Evolutionary conservation across 2,797 vertebrate genomes (phyloP), one percentile per base, ranked within the genome.

Genomic region (Etheostoma perlongum): DNA sequence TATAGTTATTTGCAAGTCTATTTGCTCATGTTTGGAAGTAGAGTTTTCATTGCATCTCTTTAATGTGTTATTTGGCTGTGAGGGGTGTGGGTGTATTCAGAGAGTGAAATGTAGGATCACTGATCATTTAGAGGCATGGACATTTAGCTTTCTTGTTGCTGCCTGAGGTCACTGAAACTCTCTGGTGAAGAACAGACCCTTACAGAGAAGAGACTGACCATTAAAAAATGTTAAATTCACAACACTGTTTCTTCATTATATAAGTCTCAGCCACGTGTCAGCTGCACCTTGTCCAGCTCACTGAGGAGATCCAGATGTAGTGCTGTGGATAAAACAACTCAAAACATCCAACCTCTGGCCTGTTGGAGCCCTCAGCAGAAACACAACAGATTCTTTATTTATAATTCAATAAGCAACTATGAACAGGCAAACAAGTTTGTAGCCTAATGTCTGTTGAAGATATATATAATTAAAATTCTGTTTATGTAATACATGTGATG

Each of bases 291-390:
- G 15, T 93, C 91, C 92, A 92, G 89, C 52, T 80, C 72, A n/a
- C 85, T 94, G 92, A 95, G 81, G 86, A 84, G 87, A 93, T 94
- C 94, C 94, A 95, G 93, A 94, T 96, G 95, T 65, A 10, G 78
- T n/a, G 48, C 55, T 66, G 19, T 82, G 68, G 66, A 44, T 76
- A 86, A 73, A 79, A 64, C 47, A 76, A 74, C 4, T 64, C 69
- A 89, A 87, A 88, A 82, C 86, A 86, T 80, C 49, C 49, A 72
- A 69, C 72, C 47, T 53, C 67, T 79, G 78, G 47, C 30, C 36
- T 57, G 68, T 15, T 14, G 21, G 59, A 57, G 40, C 60, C 73
- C 19, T 40, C 27, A 30, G 15, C 19, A 58, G 23, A 62, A 72
- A 59, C 55, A 74, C 27, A 76, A 47, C 64, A 68, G 65, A 36